These are phyloP conservation scores for Myotis davidii DNA, from an alignment of 2,113 vertebrate species.

Conservation along the genomic window DNA sequence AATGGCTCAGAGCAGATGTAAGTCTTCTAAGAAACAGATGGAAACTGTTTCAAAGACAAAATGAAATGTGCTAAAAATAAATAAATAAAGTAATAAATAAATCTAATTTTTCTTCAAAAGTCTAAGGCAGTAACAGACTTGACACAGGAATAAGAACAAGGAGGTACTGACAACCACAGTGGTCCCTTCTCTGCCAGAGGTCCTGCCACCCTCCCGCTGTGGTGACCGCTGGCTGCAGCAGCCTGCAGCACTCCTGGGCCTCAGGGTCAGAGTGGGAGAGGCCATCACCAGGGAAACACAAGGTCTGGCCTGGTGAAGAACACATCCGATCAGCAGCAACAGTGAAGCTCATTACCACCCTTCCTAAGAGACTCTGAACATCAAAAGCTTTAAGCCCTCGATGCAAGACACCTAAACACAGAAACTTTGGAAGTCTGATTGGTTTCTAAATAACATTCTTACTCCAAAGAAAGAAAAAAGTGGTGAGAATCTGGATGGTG, in stretches of 20 bases:
- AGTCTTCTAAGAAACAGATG: constrained; percentile 57
- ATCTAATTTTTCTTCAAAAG: constrained; percentile 21
- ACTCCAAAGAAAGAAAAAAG: background rate
- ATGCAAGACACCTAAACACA: constrained; percentile 10
- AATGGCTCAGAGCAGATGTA: constrained; percentile 57
- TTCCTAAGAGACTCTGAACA: background rate
- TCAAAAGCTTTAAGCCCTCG: constrained; percentile 14
- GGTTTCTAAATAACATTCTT: background rate
- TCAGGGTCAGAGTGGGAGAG: background rate
- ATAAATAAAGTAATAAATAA: constrained; percentile 81
- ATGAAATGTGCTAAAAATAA: constrained; percentile 65
- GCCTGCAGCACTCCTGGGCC: background rate
- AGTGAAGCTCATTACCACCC: background rate
- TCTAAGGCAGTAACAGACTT: constrained; percentile 53
- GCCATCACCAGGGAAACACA: background rate
- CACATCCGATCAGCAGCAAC: constrained; percentile 34
- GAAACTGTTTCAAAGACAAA: constrained; percentile 60
- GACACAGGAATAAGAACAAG: background rate
- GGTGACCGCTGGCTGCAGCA: background rate
- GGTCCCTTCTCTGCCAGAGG: background rate
- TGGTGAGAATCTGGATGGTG: background rate
- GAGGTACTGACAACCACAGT: background rate
- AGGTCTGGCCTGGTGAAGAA: constrained; percentile 56
- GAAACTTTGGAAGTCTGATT: constrained; percentile 28
- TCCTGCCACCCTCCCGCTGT: background rate